Evolutionary conservation across 92 coral and sea anemone species (phyloP).

Genomic region (Phenganax stokvisi): DNA sequence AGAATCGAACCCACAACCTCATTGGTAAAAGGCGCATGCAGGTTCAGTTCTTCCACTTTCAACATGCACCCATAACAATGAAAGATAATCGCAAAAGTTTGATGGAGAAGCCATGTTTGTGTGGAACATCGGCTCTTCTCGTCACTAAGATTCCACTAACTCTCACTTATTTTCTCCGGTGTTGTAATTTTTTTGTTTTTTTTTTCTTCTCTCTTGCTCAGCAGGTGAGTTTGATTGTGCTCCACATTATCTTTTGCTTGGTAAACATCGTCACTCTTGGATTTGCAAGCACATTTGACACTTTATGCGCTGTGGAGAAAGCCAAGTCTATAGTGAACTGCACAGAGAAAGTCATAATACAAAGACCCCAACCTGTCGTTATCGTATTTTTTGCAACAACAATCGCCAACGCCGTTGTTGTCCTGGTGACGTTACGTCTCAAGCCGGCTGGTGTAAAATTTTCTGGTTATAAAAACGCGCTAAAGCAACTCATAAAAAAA

Average conservation of each 20-base stretch:
- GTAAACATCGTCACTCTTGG: conserved; percentile 18
- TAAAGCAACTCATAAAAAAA: neutral
- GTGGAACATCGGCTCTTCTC: too few relatives aligned
- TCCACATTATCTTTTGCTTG: conserved; percentile 17
- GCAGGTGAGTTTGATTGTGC: conserved; percentile 18
- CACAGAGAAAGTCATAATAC: conserved; percentile 13
- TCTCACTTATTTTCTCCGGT: neutral
- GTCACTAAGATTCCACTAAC: neutral
- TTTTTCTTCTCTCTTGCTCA: neutral
- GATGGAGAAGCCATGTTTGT: too few relatives aligned
- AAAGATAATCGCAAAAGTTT: too few relatives aligned
- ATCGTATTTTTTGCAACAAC: neutral
- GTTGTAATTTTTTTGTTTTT: neutral
- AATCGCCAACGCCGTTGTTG: conserved; percentile 19
- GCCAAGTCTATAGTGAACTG: conserved; percentile 27
- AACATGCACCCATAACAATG: too few relatives aligned
- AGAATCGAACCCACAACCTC: too few relatives aligned
- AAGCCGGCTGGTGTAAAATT: conserved; percentile 24
- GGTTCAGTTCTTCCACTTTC: too few relatives aligned
- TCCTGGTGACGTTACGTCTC: conserved; percentile 2
- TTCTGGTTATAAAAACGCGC: conserved; percentile 13
- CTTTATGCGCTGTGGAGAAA: conserved; percentile 18
- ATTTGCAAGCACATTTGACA: conserved; percentile 8
- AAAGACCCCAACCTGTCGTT: conserved; percentile 24
- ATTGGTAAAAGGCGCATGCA: too few relatives aligned